These are phyloP conservation scores for Saguinus imperator DNA, from an alignment of 2,113 vertebrate genomes.

Conservation along the genomic window DNA sequence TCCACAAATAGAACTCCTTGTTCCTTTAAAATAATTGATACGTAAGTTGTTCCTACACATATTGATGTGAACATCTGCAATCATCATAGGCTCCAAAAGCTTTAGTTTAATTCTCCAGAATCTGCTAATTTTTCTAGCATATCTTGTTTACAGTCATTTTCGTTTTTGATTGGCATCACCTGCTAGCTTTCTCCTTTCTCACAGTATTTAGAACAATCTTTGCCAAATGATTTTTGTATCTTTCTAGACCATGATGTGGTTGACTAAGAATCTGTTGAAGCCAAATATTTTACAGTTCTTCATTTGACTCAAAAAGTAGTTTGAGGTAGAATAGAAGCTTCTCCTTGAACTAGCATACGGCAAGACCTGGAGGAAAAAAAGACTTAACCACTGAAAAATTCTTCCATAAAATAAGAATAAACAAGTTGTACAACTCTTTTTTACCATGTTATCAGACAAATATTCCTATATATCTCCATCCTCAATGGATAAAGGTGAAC, in stretches of 20 bases:
- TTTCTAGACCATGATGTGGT: background rate
- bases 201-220: background rate
- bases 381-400: background rate
- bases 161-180: conserved; percentile 2
- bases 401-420: background rate
- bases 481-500: background rate
- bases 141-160: background rate
- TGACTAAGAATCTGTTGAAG: conserved; percentile 26
- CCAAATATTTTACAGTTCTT: conserved; percentile 5
- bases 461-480: background rate
- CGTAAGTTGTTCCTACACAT: background rate
- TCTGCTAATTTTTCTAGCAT: conserved; percentile 37
- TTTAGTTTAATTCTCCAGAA: background rate
- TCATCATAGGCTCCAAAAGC: background rate
- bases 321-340: conserved; percentile 11
- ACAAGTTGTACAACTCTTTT: background rate
- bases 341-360: background rate
- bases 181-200: conserved; percentile 29
- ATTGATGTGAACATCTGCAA: conserved; percentile 33
- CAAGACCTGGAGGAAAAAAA: conserved; percentile 1
- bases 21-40: background rate
- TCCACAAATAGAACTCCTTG: background rate
- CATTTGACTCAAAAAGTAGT: conserved; percentile 21
- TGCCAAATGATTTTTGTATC: background rate
- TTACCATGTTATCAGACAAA: background rate